Base-by-base conservation (phyloP, 2,888 invertebrate genomes). In the Pinctada fucata region DNA sequence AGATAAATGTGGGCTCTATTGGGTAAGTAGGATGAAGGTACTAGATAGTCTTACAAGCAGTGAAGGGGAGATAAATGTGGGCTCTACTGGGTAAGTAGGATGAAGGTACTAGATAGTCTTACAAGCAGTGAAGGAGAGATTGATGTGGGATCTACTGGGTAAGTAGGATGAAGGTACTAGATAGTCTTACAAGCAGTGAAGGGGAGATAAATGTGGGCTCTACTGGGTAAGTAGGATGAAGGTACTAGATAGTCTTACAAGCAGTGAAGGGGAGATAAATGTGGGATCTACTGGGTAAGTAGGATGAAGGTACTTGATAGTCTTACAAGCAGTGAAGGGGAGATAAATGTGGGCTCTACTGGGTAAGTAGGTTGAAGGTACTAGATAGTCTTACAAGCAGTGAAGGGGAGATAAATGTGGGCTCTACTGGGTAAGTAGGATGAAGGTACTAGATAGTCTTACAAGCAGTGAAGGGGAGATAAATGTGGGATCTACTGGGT, bases 71-170 rank as follows among this genome's bases (percentile, higher is more conserved):
- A n/a, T n/a, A n/a, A n/a, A n/a, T n/a, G n/a, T n/a, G n/a, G n/a
- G n/a, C n/a, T n/a, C n/a, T n/a, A n/a, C n/a, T n/a, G n/a, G 16
- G 50, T 50, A 4, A 50, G 2, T 48, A 51, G 51, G 13, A 69
- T 49, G n/a, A 50, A 71, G 31, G 52, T 51, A 50, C 10, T 31
- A 52, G 72, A 72, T 31, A 47, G 58, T 13, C 47, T 45, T 0
- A 72, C 72, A 58, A 72, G 72, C n/a, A 72, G 72, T 45, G 72
- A 72, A 52, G 71, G 71, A 31, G 71, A 72, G 52, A 72, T 52
- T 8, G 52, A 72, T 69, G 69, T 69, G 49, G n/a, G 69, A 69
- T 50, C 16, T 69, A 10, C 69, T 0, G 51, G 31, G 31, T 31
- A 31, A 31, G 31, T 31, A 31, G 31, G 31, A 31, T 31, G 31